These are phyloP conservation scores for Nanorana parkeri DNA, from an alignment of 2,113 vertebrate genomes.

Conservation along the genomic window DNA sequence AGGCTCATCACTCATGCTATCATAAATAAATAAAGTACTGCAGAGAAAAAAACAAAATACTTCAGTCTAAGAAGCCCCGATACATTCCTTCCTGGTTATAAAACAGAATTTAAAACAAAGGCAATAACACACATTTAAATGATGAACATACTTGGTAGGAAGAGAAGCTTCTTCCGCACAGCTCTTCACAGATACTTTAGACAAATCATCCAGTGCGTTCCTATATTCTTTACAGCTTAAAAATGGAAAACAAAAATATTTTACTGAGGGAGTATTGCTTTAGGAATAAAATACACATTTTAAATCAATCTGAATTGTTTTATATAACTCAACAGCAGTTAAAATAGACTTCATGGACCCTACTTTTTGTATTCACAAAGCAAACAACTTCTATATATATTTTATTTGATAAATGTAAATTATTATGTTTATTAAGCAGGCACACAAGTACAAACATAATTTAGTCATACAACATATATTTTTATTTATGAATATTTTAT, in stretches of 20 bases:
- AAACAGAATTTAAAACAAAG: neutral
- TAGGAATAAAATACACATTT: no score
- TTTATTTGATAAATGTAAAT: no score
- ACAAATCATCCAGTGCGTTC: constrained; percentile 91
- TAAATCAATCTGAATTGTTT: no score
- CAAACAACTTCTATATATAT: no score
- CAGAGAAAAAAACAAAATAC: neutral
- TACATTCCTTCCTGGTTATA: neutral
- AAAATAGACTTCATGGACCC: no score
- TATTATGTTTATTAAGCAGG: no score
- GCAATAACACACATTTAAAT: neutral
- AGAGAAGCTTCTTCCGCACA: constrained; percentile 80
- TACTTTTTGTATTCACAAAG: no score
- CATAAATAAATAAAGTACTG: neutral
- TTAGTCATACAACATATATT: no score
- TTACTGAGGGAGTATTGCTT: no score
- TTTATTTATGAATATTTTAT: no score
- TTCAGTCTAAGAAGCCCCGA: neutral
- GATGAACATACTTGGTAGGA: constrained; percentile 71
- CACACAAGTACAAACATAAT: no score
- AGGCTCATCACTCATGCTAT: neutral
- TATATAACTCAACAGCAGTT: no score
- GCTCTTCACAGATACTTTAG: constrained; percentile 76
- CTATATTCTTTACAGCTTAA: constrained; percentile 95
- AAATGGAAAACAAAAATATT: neutral